A percentile compares a stretch with the other conserved stretches of the same genome.
phyloP scores from a whole-genome alignment of 2,797 vertebrate genomes.

The Mycteria americana region DNA sequence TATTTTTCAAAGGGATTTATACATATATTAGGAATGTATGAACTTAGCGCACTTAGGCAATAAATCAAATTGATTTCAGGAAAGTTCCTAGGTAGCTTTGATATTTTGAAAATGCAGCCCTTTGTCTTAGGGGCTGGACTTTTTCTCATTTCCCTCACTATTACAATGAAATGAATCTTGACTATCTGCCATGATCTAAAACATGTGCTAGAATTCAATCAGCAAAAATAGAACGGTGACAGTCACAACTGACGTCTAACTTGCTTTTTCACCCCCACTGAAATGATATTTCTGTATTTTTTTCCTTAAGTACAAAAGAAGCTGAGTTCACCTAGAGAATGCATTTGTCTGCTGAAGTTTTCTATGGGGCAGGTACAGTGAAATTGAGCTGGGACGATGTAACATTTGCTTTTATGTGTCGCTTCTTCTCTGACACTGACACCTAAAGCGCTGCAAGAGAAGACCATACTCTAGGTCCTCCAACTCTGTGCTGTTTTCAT shows the following conservation, averaged over 20 bases:
- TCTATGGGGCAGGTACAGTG: neutral
- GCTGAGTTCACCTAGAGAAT: neutral
- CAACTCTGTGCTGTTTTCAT: neutral
- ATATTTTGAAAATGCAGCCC: neutral
- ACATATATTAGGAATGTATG: neutral
- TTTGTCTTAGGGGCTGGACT: neutral
- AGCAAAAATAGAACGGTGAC: neutral
- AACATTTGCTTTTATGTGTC: neutral
- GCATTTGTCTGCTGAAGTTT: neutral
- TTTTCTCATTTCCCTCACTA: neutral
- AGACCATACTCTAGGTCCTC: neutral
- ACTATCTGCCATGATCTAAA: neutral
- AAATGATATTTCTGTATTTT: neutral
- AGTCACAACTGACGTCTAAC: neutral
- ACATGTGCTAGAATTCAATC: neutral
- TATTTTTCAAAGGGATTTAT: slow-evolving; percentile 15
- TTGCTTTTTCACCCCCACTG: neutral
- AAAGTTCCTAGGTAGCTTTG: neutral
- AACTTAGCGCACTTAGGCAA: neutral
- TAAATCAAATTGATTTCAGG: slow-evolving; percentile 20
- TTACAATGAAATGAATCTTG: neutral
- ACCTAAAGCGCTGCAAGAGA: neutral
- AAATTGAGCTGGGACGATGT: neutral
- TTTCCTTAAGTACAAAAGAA: neutral
- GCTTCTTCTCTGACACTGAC: neutral